Evolutionary conservation across 2,888 invertebrate species (phyloP), one percentile per base, ranked within the genome.

Genomic region (Branchellion lobata): DNA sequence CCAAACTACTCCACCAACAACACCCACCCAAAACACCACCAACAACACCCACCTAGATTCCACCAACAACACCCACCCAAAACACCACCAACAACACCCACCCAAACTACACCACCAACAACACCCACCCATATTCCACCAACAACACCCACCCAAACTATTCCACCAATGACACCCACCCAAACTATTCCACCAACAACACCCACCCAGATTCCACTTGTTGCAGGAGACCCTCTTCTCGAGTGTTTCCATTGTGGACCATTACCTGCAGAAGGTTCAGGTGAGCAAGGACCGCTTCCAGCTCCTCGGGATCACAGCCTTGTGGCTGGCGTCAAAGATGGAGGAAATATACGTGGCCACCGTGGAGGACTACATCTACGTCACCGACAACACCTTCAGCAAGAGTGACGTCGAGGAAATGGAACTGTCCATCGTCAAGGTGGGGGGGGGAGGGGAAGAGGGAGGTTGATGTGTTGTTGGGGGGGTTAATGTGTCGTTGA

Each of bases 281-380:
- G 91, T 93, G 40, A 90, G 90, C 78, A 91, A 91, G 82, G 91
- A 91, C 82, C 90, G 91, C 83, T 89, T 96, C 80, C 96, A 97
- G 86, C 89, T 96, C 82, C 93, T 96, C 18, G 96, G 96, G 1
- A 92, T 94, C 0, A 92, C 95, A 0, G 92, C 95, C 0, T 91
- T 97, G 90, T 92, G 94, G 84, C 91, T 96, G 78, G 96, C 97
- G 0, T 91, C 93, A 85, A 98, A 98, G 87, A 96, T 94, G 85
- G 97, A 98, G 88, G 98, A 98, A 89, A 92, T 95, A 85, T 94
- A 92, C 85, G 91, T 93, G 0, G 95, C 96, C 0, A 93, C 93
- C 69, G 90, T 95, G 31, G 89, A 88, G 5, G 97, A 98, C 88
- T 96, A 96, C 88, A 92, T 94, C 21, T 94, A 92, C 86, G 93